Base-by-base conservation (phyloP, 2,888 invertebrate genomes). In the Andrena bicolor region DNA sequence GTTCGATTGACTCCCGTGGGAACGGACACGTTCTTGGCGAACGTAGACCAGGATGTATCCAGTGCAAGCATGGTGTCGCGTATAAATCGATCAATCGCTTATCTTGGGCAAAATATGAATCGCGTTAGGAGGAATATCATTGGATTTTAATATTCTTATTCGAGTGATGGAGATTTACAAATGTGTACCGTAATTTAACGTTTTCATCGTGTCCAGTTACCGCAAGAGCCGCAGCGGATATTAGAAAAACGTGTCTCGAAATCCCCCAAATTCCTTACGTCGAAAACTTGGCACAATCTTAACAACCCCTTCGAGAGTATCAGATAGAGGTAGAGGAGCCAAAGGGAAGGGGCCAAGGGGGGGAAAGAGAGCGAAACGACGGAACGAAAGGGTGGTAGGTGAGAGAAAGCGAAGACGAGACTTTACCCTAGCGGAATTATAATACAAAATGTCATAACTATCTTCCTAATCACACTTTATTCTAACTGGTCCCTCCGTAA, bases 391-490 rank as follows among this genome's bases (percentile, higher is more conserved):
- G 68, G 60, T 51, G 80, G 48, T 30, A 76, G 41, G 49, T 28
- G 74, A 49, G 76, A 66, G 70, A 58, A 60, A 81, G 76, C 64
- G 71, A 77, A 72, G 77, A 71, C 70, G 79, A 60, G 82, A 82
- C 84, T 80, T 84, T 86, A 90, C 90, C 88, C 90, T 90, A 86
- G 82, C 82, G 82, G 89, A 92, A 93, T 92, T 92, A 92, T 93
- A 92, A 92, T 92, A 93, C 91, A 92, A 93, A 93, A 92, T 89
- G 90, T 91, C 92, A 91, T 92, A 93, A 93, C 92, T 92, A 93
- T 92, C 91, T 89, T 91, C 91, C 92, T 93, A 93, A 93, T 93
- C 93, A 92, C 92, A 92, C 92, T 93, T 93, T 92, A 93, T 93
- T 92, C 90, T 91, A 92, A 93, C 91, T 91, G 90, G 90, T 90